phyloP scores from a whole-genome alignment of 2,888 invertebrate species.

The Artemia sinica region DNA sequence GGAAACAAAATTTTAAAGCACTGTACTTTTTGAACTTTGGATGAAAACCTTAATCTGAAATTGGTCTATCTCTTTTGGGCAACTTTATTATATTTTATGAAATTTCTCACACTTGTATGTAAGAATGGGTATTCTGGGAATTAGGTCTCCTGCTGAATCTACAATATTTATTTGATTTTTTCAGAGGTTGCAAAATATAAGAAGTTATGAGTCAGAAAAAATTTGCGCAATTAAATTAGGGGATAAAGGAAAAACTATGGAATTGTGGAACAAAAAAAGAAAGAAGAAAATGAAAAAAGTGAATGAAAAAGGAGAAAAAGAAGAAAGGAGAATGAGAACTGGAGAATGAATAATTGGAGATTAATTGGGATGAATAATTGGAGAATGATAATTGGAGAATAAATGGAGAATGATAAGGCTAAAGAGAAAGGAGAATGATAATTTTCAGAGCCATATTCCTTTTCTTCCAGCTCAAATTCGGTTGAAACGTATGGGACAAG shows the following conservation, averaged over 20 bases:
- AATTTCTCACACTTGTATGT: no score
- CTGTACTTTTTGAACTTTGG: no score
- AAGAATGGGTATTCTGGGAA: no score
- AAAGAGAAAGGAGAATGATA: background rate
- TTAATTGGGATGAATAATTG: slow-evolving; percentile 13
- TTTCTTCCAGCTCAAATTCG: no score
- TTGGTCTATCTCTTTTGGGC: no score
- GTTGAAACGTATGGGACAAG: no score
- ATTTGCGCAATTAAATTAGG: background rate
- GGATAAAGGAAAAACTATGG: background rate
- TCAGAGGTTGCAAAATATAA: no score
- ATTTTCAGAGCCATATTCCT: background rate
- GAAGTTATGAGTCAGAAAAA: background rate
- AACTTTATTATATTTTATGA: no score
- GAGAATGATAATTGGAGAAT: background rate
- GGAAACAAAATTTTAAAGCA: no score
- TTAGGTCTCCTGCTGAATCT: no score
- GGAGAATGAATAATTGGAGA: background rate
- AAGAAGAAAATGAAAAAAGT: background rate
- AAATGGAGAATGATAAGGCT: background rate
- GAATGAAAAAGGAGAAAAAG: background rate
- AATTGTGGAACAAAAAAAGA: background rate
- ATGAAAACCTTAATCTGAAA: no score
- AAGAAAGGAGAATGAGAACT: background rate
- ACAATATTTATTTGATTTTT: no score